phyloP scores from a whole-genome alignment of 2,113 vertebrate genomes.

The Anoura caudifer region DNA sequence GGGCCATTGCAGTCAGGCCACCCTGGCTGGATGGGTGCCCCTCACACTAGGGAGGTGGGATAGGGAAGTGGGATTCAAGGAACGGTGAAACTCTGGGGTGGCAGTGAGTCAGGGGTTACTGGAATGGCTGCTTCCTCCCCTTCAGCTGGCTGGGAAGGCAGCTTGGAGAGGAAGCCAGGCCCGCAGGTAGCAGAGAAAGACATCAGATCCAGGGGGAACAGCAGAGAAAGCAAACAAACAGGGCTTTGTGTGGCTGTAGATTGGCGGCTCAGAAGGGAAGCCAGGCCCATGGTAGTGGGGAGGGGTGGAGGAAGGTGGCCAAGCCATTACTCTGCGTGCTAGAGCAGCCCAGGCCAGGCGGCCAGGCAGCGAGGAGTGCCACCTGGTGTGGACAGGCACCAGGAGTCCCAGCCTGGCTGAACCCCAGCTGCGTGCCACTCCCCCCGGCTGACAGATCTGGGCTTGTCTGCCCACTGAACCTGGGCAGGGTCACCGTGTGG shows the following conservation, averaged over 20 bases:
- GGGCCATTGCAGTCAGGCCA: conserved; percentile 59
- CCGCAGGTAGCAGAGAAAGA: conserved; percentile 70
- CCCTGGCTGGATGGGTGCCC: conserved; percentile 12
- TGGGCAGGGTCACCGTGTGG: background rate
- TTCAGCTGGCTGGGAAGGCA: conserved; percentile 13
- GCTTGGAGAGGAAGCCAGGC: conserved; percentile 62
- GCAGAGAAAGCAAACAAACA: conserved; percentile 74
- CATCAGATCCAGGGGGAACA: conserved; percentile 62
- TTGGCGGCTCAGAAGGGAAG: conserved; percentile 61
- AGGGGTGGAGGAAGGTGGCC: background rate
- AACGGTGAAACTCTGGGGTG: background rate
- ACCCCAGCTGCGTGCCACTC: background rate
- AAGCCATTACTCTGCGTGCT: conserved; percentile 25
- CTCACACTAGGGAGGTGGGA: background rate
- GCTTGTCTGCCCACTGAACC: background rate
- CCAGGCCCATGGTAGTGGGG: background rate
- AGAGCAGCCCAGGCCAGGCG: background rate
- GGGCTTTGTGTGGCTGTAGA: conserved; percentile 73
- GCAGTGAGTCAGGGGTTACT: background rate
- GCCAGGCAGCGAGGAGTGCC: conserved; percentile 30
- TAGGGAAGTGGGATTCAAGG: background rate
- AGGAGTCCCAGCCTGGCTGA: conserved; percentile 17
- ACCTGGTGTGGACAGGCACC: background rate
- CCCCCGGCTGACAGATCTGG: conserved; percentile 5
- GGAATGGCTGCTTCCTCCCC: conserved; percentile 13